Conservation (phyloP, 1,140 invertebrate genomes). For the Harpegnathos saltator region DNA sequence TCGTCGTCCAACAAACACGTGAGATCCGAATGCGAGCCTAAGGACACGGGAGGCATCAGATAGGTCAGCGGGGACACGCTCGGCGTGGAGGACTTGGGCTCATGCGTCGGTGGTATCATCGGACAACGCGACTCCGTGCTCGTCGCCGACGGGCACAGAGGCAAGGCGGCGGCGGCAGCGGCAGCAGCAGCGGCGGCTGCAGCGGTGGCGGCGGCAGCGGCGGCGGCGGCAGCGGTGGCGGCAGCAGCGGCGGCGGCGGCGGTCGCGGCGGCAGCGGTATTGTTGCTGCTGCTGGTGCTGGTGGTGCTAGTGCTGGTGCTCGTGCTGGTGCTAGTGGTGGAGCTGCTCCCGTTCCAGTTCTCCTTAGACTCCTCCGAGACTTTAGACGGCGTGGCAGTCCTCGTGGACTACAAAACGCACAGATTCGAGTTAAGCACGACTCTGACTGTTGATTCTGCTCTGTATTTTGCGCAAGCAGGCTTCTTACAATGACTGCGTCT, state of each 20-base stretch:
- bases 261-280: too few relatives aligned
- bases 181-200: too few relatives aligned
- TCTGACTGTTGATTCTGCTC: too few relatives aligned
- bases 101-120: conserved; percentile 67
- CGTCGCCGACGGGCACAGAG: conserved; percentile 76
- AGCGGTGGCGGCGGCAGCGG: too few relatives aligned
- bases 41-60: conserved; percentile 79
- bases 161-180: conserved; percentile 50
- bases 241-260: too few relatives aligned
- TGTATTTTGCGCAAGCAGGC: too few relatives aligned
- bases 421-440: too few relatives aligned
- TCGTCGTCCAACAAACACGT: conserved; percentile 80
- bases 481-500: conserved; percentile 80
- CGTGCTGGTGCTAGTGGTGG: too few relatives aligned
- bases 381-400: conserved; percentile 77
- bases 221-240: too few relatives aligned
- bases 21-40: conserved; percentile 78
- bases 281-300: too few relatives aligned
- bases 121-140: conserved; percentile 71
- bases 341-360: conserved; percentile 81
- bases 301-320: too few relatives aligned
- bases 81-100: conserved; percentile 75
- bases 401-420: conserved; percentile 74
- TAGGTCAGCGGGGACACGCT: conserved; percentile 76
- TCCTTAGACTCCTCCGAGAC: conserved; percentile 84